Base-by-base conservation (phyloP, 2,113 vertebrate genomes). In the Rhineura floridana region DNA sequence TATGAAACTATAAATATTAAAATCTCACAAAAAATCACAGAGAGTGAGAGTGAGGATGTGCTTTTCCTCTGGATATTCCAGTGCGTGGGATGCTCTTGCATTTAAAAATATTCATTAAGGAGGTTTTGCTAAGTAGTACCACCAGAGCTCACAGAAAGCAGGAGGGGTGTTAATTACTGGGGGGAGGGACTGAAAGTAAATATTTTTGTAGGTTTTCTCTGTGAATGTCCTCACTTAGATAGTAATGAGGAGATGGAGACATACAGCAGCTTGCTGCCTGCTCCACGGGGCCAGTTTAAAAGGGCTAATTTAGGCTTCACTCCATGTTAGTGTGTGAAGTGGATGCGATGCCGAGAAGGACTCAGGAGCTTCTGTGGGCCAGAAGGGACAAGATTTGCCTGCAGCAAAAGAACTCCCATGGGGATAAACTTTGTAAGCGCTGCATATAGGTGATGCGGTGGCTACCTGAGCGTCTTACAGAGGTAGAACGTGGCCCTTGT, bases 101-200 rank as follows among this genome's bases (percentile, higher is more conserved):
- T 93, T 91, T 91, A 93, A 92, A 94, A 94, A 93, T 90, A 92
- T 90, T 94, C 92, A 93, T 95, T 95, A 95, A 90, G 79, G 75
- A 91, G 94, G 90, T 89, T 85, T 92, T 36, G 62, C 87, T 90
- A 88, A 92, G 88, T n/a, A n/a, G n/a, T 90, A 90, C 90, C 87
- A 63, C 80, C 82, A 85, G 90, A 89, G 78, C 67, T n/a, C 1
- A 3, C 86, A 2, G n/a, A 90, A 84, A 91, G 55, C 55, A 33
- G 1, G 15, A 87, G 83, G 79, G 48, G 87, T 84, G 83, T 80
- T 91, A 92, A 92, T 50, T 90, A 81, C 44, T 83, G 92, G 87
- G 33, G 3, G 23, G 33, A 48, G 55, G 87, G 90, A 89, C 78
- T 84, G 85, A 90, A 69, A 87, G 89, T 87, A 94, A 90, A 90